phyloP scores from a whole-genome alignment of 2,797 vertebrate genomes.

The Rallus crepitans region DNA sequence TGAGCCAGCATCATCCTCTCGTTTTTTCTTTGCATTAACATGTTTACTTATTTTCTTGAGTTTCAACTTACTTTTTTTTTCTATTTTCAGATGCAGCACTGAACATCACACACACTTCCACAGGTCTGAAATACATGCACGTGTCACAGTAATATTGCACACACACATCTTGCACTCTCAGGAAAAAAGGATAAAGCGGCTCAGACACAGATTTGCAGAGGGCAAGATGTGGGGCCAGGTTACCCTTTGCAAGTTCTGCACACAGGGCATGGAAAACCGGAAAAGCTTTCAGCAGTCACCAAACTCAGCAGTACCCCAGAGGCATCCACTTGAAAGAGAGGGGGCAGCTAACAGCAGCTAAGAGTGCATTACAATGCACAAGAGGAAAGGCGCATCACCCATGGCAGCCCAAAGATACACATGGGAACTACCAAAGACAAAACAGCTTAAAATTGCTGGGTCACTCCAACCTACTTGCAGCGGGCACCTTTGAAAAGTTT shows the following conservation, averaged over 20 bases:
- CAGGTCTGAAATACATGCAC: neutral
- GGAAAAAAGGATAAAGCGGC: neutral
- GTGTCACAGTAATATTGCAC: fast-evolving
- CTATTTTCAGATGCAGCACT: neutral
- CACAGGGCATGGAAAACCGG: neutral
- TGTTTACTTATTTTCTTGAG: neutral
- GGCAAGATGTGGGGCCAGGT: neutral
- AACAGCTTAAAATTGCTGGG: neutral
- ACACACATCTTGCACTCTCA: fast-evolving
- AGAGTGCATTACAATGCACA: fast-evolving
- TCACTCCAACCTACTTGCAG: neutral
- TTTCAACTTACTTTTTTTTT: fast-evolving
- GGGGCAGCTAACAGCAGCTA: neutral
- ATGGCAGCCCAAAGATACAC: neutral
- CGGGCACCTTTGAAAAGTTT: neutral
- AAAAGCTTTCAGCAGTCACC: neutral
- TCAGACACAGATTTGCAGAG: neutral
- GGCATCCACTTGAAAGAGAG: neutral
- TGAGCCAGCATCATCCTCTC: neutral
- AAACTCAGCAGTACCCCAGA: neutral
- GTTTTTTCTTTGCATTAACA: neutral
- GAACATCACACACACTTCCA: neutral
- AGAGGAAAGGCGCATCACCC: neutral
- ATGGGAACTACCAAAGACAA: neutral
- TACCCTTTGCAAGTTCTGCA: neutral